Evolutionary conservation across 1,140 invertebrate species (phyloP).

Genomic region (Eurosta solidaginis): DNA sequence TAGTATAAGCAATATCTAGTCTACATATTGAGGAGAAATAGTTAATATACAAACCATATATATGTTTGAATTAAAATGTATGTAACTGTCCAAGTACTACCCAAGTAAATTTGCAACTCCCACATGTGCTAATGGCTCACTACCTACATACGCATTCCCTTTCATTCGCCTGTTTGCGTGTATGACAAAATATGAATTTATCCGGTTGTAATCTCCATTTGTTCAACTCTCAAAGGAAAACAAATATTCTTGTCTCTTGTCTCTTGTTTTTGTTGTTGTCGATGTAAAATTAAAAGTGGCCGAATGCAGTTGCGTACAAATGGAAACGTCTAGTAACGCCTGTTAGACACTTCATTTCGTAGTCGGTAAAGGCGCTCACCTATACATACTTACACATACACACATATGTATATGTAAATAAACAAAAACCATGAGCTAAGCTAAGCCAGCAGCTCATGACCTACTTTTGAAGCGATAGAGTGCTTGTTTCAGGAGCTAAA

Average conservation of each 20-base stretch:
- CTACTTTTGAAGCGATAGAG: not conserved
- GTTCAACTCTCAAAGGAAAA: not conserved
- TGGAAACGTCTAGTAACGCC: not conserved
- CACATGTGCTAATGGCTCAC: not conserved
- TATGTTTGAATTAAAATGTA: too few species aligned
- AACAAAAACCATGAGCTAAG: not conserved
- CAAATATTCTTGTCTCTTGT: too few species aligned
- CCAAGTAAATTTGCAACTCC: too few species aligned
- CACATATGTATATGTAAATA: too few species aligned
- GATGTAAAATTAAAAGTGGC: slow-evolving; percentile 24
- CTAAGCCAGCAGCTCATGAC: slow-evolving; percentile 4
- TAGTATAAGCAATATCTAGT: too few species aligned
- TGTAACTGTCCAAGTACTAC: too few species aligned
- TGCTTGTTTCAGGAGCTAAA: slow-evolving; percentile 1
- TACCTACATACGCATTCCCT: not conserved
- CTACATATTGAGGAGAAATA: not conserved
- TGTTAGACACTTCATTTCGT: slow-evolving; percentile 11
- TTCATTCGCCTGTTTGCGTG: not conserved
- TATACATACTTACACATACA: not conserved
- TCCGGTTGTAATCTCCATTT: slow-evolving; percentile 10
- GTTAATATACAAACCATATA: not conserved
- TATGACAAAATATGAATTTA: slow-evolving; percentile 1
- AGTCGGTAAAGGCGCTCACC: not conserved
- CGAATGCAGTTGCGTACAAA: not conserved
- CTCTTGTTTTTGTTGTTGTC: not conserved